Evolutionary conservation across 2,888 invertebrate species (phyloP), one percentile per base, ranked within the genome.

Genomic region (Oxyscelio sp.): DNA sequence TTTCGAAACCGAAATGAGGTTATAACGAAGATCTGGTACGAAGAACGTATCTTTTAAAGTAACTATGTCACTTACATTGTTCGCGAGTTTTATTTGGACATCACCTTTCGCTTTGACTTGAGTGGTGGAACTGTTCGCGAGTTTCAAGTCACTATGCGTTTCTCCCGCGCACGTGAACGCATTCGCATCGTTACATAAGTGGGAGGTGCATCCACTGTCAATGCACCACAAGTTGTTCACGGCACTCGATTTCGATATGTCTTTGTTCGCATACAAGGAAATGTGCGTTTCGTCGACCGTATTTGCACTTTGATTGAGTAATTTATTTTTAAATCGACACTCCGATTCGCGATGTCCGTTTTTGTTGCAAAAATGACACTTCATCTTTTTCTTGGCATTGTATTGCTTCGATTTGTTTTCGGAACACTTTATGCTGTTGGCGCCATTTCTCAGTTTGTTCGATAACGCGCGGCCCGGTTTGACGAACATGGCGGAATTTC

Each of bases 181-280:
- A 8, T 11, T 40, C 13, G 17, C 31, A 27, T 83, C n/a, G 13
- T 56, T 52, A 40, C 86, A 86, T 4, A 86, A 11, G 11, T 85
- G 85, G 0, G 84, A 81, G 0, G 56, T 84, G 70, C 79, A 58
- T 0, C 75, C 83, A n/a, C 70, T 70, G 61, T 79, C 78, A 4
- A 83, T 15, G 24, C 74, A 56, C 54, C 59, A 83, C n/a, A 40
- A 22, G 15, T 17, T n/a, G 8, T 21, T 45, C 2, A 3, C 17
- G 9, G 19, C 15, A 27, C 31, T 31, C 38, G 50, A 13, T 17
- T n/a, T n/a, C n/a, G n/a, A n/a, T n/a, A n/a, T n/a, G n/a, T n/a
- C n/a, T n/a, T n/a, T n/a, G n/a, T n/a, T n/a, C n/a, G n/a, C n/a
- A n/a, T n/a, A n/a, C n/a, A n/a, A n/a, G n/a, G 9, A 9, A 1